Evolutionary conservation across 2,113 vertebrate species (phyloP).

Genomic region (Sander vitreus): DNA sequence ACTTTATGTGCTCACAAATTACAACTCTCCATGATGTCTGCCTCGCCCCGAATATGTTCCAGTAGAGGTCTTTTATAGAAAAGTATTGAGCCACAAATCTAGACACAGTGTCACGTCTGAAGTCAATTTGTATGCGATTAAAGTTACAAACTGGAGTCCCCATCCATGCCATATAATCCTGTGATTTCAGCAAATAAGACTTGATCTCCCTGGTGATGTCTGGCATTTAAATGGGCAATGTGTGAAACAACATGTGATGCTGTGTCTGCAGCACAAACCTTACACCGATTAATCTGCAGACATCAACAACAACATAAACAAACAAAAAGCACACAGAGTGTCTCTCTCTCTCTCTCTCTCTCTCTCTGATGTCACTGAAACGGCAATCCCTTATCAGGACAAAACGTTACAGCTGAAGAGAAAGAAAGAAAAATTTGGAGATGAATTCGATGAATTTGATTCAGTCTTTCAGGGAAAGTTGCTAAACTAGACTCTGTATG

Average conservation of each 20-base stretch:
- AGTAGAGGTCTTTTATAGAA: neutral
- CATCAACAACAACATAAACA: no score
- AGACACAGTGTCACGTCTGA: neutral
- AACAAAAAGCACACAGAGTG: neutral
- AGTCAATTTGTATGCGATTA: constrained; percentile 1
- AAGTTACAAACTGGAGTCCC: constrained; percentile 12
- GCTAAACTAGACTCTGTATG: constrained; percentile 33
- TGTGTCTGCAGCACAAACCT: neutral
- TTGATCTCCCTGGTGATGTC: neutral
- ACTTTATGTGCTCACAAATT: neutral
- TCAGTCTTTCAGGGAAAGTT: constrained; percentile 46
- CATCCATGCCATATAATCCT: neutral
- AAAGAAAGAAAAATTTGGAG: neutral
- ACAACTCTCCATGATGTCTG: neutral
- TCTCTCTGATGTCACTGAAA: constrained; percentile 24
- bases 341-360: neutral
- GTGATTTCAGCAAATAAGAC: constrained; percentile 19
- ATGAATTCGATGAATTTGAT: constrained; percentile 35
- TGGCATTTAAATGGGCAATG: neutral
- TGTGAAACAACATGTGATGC: neutral
- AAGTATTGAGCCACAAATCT: neutral
- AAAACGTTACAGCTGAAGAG: constrained; percentile 19
- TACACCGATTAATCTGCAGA: neutral
- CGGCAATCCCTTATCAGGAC: constrained; percentile 31
- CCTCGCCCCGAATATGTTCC: no score